Evolutionary conservation across 2,113 vertebrate genomes (phyloP).

Genomic region (Salvelinus namaycush): DNA sequence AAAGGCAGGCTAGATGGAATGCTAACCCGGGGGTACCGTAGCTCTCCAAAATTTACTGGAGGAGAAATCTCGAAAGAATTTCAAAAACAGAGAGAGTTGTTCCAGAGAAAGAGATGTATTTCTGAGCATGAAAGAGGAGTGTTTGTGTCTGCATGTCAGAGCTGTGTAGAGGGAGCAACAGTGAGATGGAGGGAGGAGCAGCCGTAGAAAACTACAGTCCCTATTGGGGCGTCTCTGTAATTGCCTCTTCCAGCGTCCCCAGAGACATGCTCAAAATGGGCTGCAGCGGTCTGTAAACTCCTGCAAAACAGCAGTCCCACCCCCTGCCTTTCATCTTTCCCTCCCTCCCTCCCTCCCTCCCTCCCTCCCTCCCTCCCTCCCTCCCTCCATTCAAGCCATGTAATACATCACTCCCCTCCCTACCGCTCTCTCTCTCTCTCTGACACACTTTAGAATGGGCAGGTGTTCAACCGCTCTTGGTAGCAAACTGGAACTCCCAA

Average conservation of each 20-base stretch:
- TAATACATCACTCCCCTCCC: neutral
- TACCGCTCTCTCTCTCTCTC: neutral
- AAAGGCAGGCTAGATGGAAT: neutral
- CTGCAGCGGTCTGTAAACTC: slow-evolving; percentile 1
- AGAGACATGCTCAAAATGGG: slow-evolving; percentile 31
- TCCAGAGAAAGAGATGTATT: neutral
- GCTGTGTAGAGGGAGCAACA: neutral
- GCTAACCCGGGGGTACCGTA: too few relatives aligned
- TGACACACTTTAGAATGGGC: slow-evolving; percentile 16
- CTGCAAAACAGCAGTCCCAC: slow-evolving; percentile 29
- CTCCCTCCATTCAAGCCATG: neutral
- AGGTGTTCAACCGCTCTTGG: neutral
- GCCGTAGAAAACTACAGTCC: slow-evolving; percentile 51
- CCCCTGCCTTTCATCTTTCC: slow-evolving; percentile 14
- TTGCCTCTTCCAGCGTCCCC: slow-evolving; percentile 52
- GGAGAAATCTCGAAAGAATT: neutral
- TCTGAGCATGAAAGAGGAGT: neutral
- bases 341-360: neutral
- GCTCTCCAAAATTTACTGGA: neutral
- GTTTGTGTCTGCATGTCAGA: neutral
- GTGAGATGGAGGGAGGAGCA: slow-evolving; percentile 14
- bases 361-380: neutral
- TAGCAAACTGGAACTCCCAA: neutral
- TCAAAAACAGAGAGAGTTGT: neutral
- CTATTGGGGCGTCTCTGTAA: slow-evolving; percentile 64